Evolutionary conservation across 2,113 vertebrate genomes (phyloP), one percentile per base, ranked within the genome.

Genomic region (Tenrec ecaudatus): DNA sequence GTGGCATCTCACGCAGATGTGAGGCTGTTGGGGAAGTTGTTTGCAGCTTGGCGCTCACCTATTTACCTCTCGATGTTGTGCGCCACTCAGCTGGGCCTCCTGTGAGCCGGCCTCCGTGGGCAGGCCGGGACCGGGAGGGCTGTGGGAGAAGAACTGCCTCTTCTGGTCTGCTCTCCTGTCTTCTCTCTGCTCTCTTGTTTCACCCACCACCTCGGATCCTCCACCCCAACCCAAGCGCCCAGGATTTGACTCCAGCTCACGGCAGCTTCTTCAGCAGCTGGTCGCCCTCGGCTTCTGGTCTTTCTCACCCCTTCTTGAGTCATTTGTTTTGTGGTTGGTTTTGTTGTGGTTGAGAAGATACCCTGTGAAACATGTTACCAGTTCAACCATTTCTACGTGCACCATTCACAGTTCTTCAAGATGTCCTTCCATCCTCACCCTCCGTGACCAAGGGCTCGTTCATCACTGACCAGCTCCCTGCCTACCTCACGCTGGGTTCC

Each of bases 1-100:
- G 6, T 6, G 57, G 62, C 86, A 66, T 79, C 89, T 91, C 86
- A 57, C 77, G 79, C 23, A 82, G 29, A 89, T 53, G 31, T 11
- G 78, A 96, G 90, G 79, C 79, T 43, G 83, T 92, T 82, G 80
- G 88, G 76, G 83, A 94, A 93, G 86, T 36, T 86, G 89, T 94
- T 86, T 81, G 71, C 88, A 83, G 76, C 88, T 83, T 68, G 40
- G 80, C 86, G 90, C 60, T 1, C 29, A 92, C 69, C 75, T 73
- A 33, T 90, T 92, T 93, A 90, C 80, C 88, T 82, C 90, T 73
- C 82, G 90, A 69, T 90, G 73, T 87, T 81, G 20, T 53, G 47
- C 11, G 47, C 9, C 47, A 10, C 47, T 53, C 47, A 88, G 75
- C 62, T n/a, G 78, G 86, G 86, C 77, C 38, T 77, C 83, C 0